phyloP scores from a whole-genome alignment of 2,113 vertebrate genomes.

The Piaya cayana region DNA sequence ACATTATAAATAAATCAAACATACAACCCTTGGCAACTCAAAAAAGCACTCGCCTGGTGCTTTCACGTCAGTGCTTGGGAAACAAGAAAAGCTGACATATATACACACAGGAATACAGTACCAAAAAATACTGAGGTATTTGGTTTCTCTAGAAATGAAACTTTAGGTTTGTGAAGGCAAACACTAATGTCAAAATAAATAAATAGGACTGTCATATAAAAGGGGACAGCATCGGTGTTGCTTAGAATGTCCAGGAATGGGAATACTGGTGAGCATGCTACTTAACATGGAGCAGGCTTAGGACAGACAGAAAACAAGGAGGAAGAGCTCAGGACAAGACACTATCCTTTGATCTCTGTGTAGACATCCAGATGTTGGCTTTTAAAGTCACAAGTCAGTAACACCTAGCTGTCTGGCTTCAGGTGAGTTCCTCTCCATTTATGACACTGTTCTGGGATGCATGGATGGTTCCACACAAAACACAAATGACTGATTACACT shows the following conservation, averaged over 20 bases:
- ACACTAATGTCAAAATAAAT: slow-evolving; percentile 81
- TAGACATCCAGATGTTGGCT: slow-evolving; percentile 59
- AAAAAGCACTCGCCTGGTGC: slow-evolving; percentile 73
- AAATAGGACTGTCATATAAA: slow-evolving; percentile 69
- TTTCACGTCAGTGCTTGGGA: slow-evolving; percentile 76
- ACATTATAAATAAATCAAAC: slow-evolving; percentile 85
- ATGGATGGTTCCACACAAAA: background rate
- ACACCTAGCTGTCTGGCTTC: background rate
- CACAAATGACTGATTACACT: background rate
- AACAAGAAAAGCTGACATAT: slow-evolving; percentile 64
- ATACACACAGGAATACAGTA: slow-evolving; percentile 78
- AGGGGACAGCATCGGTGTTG: slow-evolving; percentile 50
- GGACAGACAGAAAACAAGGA: slow-evolving; percentile 56
- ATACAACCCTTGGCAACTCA: slow-evolving; percentile 77
- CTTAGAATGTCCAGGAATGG: slow-evolving; percentile 68
- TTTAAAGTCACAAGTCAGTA: slow-evolving; percentile 35
- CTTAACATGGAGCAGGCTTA: slow-evolving; percentile 67
- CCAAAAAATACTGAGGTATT: slow-evolving; percentile 84
- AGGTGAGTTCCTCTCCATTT: background rate
- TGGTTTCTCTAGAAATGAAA: slow-evolving; percentile 78
- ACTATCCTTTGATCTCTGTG: slow-evolving; percentile 58
- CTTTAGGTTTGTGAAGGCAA: slow-evolving; percentile 67
- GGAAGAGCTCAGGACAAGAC: slow-evolving; percentile 60
- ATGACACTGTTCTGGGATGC: background rate
- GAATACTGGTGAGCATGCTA: slow-evolving; percentile 79